Evolutionary conservation across 2,888 invertebrate genomes (phyloP), one percentile per base, ranked within the genome.

Genomic region (Octodonta nipae): DNA sequence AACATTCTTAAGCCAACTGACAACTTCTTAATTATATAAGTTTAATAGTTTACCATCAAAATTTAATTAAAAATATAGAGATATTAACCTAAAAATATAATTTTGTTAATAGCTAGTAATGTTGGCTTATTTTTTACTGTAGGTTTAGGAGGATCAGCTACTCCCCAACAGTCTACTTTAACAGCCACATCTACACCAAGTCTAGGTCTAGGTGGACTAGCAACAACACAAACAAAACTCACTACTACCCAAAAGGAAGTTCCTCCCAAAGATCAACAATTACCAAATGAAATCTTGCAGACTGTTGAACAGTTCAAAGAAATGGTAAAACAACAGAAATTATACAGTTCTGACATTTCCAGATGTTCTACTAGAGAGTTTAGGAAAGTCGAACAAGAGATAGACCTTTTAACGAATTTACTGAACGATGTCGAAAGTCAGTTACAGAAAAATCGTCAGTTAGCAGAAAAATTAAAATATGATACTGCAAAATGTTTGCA

Each of bases 271-370:
- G 76, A 77, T 49, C 70, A 70, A 44, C 55, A 71, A 27, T 61
- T 89, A 35, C 87, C 87, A 1, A 79, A 79, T 47, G 82, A 84
- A 61, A 73, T 89, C 30, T 65, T 71, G 13, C 75, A 78, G 42
- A 76, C 79, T 0, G 80, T 89, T 14, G 84, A 87, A 35, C 65
- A 71, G 2, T 81, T 89, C 52, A 86, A 87, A 65, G 74, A 74
- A 35, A 79, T 82, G 57, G 81, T 89, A 0, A 88, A 88, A 63
- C 78, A 80, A 35, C 87, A 89, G 55, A 89, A 89, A 58, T 66
- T 71, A 0, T 66, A 80, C 17, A 47, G 50, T 42, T 47, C 50
- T 1, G 50, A 50, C 27, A 49, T 50, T 22, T 37, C 48, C 4
- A 37, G 57, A 28, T 59, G 73, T 47, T 75, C 76, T 1, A 65